A percentile compares a stretch with the other conserved stretches of the same genome.
phyloP scores from a whole-genome alignment of 2,797 vertebrate species.

The Hylomyscus alleni region DNA sequence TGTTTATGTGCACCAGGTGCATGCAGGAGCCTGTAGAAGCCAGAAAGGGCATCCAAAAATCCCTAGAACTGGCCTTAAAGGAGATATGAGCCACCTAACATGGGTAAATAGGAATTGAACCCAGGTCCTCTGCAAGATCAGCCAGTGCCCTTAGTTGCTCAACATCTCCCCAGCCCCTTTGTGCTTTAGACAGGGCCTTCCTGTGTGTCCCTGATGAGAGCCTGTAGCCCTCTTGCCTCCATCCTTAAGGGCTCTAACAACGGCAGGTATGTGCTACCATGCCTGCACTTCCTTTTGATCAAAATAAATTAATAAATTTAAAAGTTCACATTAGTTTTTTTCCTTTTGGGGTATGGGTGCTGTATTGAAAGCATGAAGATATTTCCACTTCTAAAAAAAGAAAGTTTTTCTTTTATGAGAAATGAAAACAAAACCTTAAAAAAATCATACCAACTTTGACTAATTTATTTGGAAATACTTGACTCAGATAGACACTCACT shows the following conservation, averaged over 20 bases:
- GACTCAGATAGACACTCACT: not conserved
- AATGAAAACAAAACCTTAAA: slow-evolving; percentile 61
- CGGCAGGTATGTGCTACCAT: not conserved
- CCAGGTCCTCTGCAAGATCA: not conserved
- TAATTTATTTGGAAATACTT: slow-evolving; percentile 35
- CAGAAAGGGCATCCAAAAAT: not conserved
- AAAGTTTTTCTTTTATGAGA: slow-evolving; percentile 28
- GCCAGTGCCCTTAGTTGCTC: too few relatives aligned
- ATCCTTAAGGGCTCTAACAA: not conserved
- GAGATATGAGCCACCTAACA: not conserved
- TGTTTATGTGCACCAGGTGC: not conserved
- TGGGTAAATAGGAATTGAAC: not conserved
- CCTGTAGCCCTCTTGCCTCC: not conserved
- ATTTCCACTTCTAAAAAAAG: slow-evolving; percentile 16
- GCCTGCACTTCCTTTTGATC: not conserved
- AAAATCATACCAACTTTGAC: slow-evolving; percentile 54
- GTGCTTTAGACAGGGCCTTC: not conserved
- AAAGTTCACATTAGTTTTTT: not conserved
- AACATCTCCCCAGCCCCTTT: not conserved
- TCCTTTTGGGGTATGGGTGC: not conserved
- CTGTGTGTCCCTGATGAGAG: not conserved
- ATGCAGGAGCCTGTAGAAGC: too few relatives aligned
- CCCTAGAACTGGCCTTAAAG: not conserved
- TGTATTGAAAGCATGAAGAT: not conserved
- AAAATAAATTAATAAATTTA: not conserved